Conservation (phyloP, 2,888 invertebrate species). For the Melolontha melolontha region DNA sequence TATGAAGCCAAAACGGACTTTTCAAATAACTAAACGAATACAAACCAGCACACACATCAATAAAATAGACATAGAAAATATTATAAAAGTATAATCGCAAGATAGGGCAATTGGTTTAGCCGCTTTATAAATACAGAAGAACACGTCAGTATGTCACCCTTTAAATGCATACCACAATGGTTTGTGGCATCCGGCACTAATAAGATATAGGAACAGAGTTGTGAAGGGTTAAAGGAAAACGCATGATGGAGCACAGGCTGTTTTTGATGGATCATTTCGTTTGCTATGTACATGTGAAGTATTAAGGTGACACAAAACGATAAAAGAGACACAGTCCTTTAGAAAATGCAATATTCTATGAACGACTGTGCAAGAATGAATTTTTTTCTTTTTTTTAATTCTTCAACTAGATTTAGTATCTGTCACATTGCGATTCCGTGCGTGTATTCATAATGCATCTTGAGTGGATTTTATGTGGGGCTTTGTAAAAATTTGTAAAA, state of each 20-base stretch:
- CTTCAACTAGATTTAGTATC: slow-evolving; percentile 18
- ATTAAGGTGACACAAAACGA: slow-evolving; percentile 47
- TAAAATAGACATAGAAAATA: slow-evolving; percentile 9
- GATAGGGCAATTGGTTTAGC: slow-evolving; percentile 38
- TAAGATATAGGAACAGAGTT: slow-evolving; percentile 27
- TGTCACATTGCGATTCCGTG: slow-evolving; percentile 22
- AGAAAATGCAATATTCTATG: slow-evolving; percentile 11
- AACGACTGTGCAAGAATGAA: slow-evolving; percentile 1
- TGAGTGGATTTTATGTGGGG: background rate
- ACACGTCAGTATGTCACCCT: slow-evolving; percentile 39
- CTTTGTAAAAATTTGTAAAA: too few species aligned
- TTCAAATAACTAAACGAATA: too few species aligned
- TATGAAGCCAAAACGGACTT: too few species aligned
- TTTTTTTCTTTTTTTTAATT: slow-evolving; percentile 17
- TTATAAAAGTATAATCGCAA: slow-evolving; percentile 27
- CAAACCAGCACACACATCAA: too few species aligned
- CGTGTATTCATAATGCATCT: slow-evolving; percentile 17
- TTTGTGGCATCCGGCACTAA: slow-evolving; percentile 38
- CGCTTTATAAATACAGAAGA: slow-evolving; percentile 39
- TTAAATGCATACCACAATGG: slow-evolving; percentile 33
- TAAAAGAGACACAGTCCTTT: slow-evolving; percentile 24
- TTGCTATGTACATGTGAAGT: slow-evolving; percentile 19
- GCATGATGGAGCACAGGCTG: slow-evolving; percentile 41
- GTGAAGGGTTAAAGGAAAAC: slow-evolving; percentile 31
- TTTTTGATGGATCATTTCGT: slow-evolving; percentile 49